These are phyloP conservation scores for Helicoverpa assulta DNA, from an alignment of 2,888 invertebrate genomes.

Conservation along the genomic window DNA sequence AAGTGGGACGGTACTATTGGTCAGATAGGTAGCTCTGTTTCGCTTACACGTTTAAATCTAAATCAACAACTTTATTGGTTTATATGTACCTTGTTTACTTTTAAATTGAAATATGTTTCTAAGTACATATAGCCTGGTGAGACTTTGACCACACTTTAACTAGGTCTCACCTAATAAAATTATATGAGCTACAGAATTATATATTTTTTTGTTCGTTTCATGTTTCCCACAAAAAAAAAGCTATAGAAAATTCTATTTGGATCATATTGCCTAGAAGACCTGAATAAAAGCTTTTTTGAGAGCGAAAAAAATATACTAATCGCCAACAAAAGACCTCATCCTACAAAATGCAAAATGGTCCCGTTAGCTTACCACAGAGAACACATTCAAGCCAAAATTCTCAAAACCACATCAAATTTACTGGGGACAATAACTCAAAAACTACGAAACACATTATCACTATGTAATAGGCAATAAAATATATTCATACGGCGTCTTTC, in stretches of 20 bases:
- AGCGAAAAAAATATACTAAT: background rate
- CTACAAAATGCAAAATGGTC: background rate
- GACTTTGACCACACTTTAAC: too few species aligned
- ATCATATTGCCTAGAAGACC: too few species aligned
- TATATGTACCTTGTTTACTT: too few species aligned
- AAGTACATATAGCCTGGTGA: too few species aligned
- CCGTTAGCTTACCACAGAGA: background rate
- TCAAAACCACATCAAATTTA: constrained; percentile 5
- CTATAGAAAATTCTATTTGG: too few species aligned
- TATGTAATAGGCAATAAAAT: constrained; percentile 48
- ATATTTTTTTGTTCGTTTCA: too few species aligned
- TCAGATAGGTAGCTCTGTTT: background rate
- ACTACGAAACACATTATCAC: constrained; percentile 21
- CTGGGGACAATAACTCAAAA: constrained; percentile 17
- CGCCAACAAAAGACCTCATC: background rate
- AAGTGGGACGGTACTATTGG: background rate
- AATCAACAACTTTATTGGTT: too few species aligned
- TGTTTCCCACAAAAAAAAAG: too few species aligned
- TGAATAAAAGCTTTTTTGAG: too few species aligned
- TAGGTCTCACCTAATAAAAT: too few species aligned
- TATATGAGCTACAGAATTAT: too few species aligned
- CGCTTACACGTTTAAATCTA: background rate
- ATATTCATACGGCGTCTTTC: constrained; percentile 53
- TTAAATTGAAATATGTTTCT: too few species aligned
- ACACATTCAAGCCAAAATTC: background rate